phyloP scores from a whole-genome alignment of 2,797 vertebrate species.

The Micrastur ruficollis region DNA sequence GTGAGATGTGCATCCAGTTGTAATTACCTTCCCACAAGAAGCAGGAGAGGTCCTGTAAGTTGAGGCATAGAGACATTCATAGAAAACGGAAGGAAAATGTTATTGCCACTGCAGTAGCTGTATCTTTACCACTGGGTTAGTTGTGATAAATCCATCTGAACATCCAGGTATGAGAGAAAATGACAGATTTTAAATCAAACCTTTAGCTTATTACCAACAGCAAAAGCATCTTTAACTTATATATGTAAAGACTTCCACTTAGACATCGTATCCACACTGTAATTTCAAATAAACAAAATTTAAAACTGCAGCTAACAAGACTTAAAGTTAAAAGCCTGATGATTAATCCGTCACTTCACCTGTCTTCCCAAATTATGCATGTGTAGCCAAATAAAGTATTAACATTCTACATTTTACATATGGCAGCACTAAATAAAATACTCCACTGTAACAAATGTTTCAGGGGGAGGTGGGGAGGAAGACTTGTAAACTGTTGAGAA shows the following conservation, averaged over 20 bases:
- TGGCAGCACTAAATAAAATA: constrained; percentile 59
- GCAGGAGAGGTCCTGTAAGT: not conserved
- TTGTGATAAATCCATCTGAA: not conserved
- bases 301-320: constrained; percentile 60
- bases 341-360: constrained; percentile 71
- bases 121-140: not conserved
- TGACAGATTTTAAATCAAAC: constrained; percentile 32
- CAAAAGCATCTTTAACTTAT: constrained; percentile 20
- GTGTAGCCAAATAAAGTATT: constrained; percentile 71
- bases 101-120: not conserved
- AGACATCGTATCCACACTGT: constrained; percentile 22
- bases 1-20: not conserved
- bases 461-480: not conserved
- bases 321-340: constrained; percentile 63
- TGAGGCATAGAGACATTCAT: not conserved
- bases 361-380: constrained; percentile 67
- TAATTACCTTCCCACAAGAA: not conserved
- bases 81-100: not conserved
- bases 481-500: constrained; percentile 44
- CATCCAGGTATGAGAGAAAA: not conserved
- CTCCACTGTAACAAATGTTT: constrained; percentile 57
- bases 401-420: constrained; percentile 67
- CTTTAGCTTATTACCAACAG: not conserved
- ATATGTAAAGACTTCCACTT: constrained; percentile 37
- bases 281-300: constrained; percentile 71